Evolutionary conservation across 2,797 vertebrate species (phyloP), one percentile per base, ranked within the genome.

Genomic region (Bovichtus diacanthus): DNA sequence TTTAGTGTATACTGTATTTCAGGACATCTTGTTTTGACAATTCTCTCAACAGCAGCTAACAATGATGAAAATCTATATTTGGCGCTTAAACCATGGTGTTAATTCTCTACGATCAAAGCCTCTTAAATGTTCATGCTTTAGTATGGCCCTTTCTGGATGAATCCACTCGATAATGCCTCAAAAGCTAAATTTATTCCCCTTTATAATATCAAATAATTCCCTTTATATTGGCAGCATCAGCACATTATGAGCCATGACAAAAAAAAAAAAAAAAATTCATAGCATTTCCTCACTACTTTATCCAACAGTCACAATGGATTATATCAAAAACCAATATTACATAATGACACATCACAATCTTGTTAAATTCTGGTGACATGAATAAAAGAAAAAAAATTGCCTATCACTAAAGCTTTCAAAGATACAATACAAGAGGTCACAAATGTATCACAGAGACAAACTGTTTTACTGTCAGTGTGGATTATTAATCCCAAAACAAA

Each of bases 141-240:
- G 61, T 89, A 67, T 74, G 43, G 68, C 70, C 46, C 66, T 59
- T 76, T 78, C 51, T 70, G 62, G 59, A 63, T 78, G 18, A 89
- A 67, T 67, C 60, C 51, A 64, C 78, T 77, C 50, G 67, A 67
- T 81, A 79, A 87, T 86, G 75, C 78, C 77, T 80, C 79, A 70
- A 71, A 43, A 70, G 55, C 43, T 77, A 47, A 43, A 69, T 54
- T 27, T 67, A 18, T 74, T 81, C 61, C 62, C 60, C 61, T 59
- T 88, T 78, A 58, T 49, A 70, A 71, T 64, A 84, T 85, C 72
- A 86, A 77, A 80, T 77, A 85, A 58, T 83, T 93, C 92, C 92
- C 91, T 93, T 94, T 89, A 88, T 81, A 84, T 90, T 91, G 91
- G 90, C 91, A 91, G 85, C 90, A 89, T 91, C 59, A 76, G 82